phyloP scores from a whole-genome alignment of 2,888 invertebrate genomes.

The Strigamia transsilvanica region DNA sequence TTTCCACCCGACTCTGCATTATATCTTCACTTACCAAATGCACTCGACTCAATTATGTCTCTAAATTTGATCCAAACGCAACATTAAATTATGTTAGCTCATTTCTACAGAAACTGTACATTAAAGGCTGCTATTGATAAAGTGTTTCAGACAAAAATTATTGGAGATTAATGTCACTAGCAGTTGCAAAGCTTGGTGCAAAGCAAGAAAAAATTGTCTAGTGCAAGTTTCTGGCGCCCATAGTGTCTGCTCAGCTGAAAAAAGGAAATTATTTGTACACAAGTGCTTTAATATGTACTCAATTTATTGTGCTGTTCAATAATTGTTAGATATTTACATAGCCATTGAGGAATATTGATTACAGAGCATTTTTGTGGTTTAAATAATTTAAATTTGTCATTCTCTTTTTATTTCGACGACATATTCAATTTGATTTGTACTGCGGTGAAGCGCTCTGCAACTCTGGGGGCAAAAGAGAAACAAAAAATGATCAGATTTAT shows the following conservation, averaged over 20 bases:
- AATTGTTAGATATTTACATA: too few relatives aligned
- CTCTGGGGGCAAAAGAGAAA: too few relatives aligned
- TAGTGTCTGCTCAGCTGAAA: neutral
- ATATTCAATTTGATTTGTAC: too few relatives aligned
- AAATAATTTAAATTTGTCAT: too few relatives aligned
- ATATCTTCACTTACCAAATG: neutral
- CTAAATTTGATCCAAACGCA: constrained; percentile 17
- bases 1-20: neutral
- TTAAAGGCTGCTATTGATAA: neutral
- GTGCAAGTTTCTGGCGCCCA: neutral
- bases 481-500: too few relatives aligned
- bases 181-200: neutral
- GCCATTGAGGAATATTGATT: too few relatives aligned
- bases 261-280: too few relatives aligned
- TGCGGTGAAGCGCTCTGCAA: too few relatives aligned
- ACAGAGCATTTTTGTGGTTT: too few relatives aligned
- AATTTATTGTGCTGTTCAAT: too few relatives aligned
- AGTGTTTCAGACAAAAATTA: neutral
- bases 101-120: neutral
- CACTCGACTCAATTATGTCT: constrained; percentile 17
- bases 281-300: too few relatives aligned
- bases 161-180: neutral
- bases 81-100: neutral
- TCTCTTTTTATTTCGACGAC: too few relatives aligned
- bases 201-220: neutral